phyloP scores from a whole-genome alignment of 92 coral and sea anemone species.

The Pocillopora meandrina region DNA sequence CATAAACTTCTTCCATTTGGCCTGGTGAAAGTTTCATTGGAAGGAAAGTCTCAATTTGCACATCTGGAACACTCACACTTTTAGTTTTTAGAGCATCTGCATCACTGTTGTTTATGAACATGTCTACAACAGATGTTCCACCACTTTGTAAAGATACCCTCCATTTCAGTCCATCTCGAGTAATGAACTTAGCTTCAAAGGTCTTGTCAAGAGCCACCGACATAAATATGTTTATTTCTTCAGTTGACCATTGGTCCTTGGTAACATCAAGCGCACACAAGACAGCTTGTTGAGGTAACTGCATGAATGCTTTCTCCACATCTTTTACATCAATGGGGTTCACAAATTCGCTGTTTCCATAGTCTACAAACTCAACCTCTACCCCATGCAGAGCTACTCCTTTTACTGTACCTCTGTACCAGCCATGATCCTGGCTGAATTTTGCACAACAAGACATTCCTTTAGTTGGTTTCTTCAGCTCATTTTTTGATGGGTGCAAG shows the following conservation, averaged over 20 bases:
- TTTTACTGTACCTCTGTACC: slow-evolving; percentile 84
- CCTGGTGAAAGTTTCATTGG: slow-evolving; percentile 37
- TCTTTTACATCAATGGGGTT: slow-evolving; percentile 47
- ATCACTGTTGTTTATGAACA: slow-evolving; percentile 26
- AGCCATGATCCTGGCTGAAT: slow-evolving; percentile 59
- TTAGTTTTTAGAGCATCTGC: slow-evolving; percentile 5
- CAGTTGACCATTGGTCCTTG: slow-evolving; percentile 66
- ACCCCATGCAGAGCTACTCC: slow-evolving; percentile 37
- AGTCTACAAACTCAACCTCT: slow-evolving; percentile 61
- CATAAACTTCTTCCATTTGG: slow-evolving; percentile 47
- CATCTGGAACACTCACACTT: slow-evolving; percentile 11
- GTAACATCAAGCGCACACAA: slow-evolving; percentile 51
- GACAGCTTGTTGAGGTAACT: slow-evolving; percentile 41
- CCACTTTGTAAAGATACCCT: slow-evolving; percentile 39
- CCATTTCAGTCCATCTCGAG: slow-evolving; percentile 69
- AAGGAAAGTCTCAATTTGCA: slow-evolving; percentile 13
- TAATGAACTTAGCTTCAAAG: slow-evolving; percentile 70
- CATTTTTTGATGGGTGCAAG: slow-evolving; percentile 13
- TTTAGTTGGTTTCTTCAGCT: background rate
- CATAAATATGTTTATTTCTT: slow-evolving; percentile 55
- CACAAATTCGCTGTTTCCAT: slow-evolving; percentile 58
- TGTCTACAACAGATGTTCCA: slow-evolving; percentile 52
- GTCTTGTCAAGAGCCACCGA: slow-evolving; percentile 71
- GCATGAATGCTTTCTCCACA: slow-evolving; percentile 29
- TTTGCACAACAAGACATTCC: slow-evolving; percentile 41